These are phyloP conservation scores for Rhodinocichla rosea DNA, from an alignment of 2,113 vertebrate genomes.

Conservation along the genomic window DNA sequence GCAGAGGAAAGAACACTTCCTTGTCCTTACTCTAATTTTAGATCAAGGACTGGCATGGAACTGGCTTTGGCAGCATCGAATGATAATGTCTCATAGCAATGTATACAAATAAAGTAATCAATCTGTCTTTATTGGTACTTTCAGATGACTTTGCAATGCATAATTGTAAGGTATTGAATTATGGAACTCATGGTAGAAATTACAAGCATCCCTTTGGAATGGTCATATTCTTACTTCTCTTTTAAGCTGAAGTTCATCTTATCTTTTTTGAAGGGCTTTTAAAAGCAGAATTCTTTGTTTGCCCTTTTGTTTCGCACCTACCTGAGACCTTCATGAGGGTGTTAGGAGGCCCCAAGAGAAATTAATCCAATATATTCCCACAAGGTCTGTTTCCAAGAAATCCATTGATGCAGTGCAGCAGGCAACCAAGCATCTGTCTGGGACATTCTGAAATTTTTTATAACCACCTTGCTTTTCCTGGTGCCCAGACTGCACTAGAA, in stretches of 20 bases:
- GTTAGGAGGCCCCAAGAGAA: neutral
- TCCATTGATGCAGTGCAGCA: neutral
- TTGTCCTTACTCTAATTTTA: constrained; percentile 53
- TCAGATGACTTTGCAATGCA: constrained; percentile 3
- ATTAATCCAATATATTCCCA: neutral
- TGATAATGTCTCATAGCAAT: neutral
- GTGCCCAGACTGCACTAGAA: neutral
- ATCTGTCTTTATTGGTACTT: constrained; percentile 36
- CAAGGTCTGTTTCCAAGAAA: neutral
- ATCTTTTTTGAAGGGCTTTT: neutral
- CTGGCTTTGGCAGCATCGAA: neutral
- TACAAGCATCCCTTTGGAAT: neutral
- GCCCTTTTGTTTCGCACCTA: neutral
- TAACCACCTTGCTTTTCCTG: neutral
- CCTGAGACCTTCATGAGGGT: neutral
- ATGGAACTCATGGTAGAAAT: neutral
- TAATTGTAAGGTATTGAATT: constrained; percentile 5
- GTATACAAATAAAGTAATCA: constrained; percentile 30
- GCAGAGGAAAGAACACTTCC: constrained; percentile 20
- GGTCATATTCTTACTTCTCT: neutral
- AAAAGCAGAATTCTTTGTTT: neutral
- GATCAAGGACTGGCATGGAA: constrained; percentile 42
- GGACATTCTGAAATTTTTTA: neutral
- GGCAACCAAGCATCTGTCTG: neutral
- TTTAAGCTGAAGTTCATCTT: neutral